A percentile compares a stretch with the other conserved stretches of the same genome.
Conservation (phyloP, 2,888 invertebrate genomes). For the Hemistola chrysoprasaria region DNA sequence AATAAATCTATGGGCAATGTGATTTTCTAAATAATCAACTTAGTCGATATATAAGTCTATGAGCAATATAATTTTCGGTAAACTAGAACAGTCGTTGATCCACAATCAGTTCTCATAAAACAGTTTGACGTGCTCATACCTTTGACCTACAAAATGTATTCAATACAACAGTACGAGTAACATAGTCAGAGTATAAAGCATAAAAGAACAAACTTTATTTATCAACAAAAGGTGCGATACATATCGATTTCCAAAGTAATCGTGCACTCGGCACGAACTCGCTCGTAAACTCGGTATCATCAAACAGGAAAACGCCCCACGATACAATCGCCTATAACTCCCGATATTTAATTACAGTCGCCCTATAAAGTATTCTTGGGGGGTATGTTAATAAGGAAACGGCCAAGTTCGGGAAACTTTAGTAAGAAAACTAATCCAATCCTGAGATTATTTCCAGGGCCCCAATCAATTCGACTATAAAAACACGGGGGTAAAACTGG, state of each 20-base stretch:
- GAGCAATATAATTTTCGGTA: too few species aligned
- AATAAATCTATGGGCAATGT: too few species aligned
- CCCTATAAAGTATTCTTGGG: constrained; percentile 50
- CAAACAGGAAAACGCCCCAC: constrained; percentile 21
- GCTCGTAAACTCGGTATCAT: constrained; percentile 17
- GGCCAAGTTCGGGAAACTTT: constrained; percentile 48
- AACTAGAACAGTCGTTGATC: too few species aligned
- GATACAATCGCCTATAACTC: constrained; percentile 35
- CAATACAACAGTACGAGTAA: too few species aligned
- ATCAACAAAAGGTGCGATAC: too few species aligned
- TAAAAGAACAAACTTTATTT: too few species aligned
- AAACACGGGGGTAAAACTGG: constrained; percentile 57
- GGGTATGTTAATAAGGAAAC: constrained; percentile 61
- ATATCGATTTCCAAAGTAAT: not conserved
- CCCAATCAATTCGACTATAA: constrained; percentile 74
- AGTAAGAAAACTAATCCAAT: constrained; percentile 68
- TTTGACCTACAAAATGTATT: too few species aligned
- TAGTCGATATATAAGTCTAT: too few species aligned
- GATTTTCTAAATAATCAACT: too few species aligned
- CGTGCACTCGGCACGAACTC: constrained; percentile 5
- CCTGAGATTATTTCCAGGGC: constrained; percentile 64
- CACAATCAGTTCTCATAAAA: too few species aligned
- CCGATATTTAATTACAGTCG: constrained; percentile 52
- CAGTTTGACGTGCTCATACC: too few species aligned
- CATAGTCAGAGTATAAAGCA: too few species aligned